A percentile compares a stretch with the other conserved stretches of the same genome.
phyloP scores from a whole-genome alignment of 2,888 invertebrate genomes.

The Drosophila austrosaltans region DNA sequence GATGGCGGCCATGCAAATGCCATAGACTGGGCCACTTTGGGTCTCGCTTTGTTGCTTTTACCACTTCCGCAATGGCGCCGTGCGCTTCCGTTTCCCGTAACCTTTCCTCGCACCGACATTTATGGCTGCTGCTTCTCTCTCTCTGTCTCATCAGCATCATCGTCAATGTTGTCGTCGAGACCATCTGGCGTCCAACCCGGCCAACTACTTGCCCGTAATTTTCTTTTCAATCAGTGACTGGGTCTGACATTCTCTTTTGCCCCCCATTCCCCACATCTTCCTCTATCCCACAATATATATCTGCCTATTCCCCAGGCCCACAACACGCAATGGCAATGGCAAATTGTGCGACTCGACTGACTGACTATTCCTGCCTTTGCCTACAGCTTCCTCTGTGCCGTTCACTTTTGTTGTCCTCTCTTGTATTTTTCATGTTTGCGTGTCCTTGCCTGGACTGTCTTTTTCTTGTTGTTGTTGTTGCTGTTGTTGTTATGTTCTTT shows the following conservation, averaged over 20 bases:
- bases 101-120: constrained; percentile 10
- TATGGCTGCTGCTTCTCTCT: not conserved
- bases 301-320: not conserved
- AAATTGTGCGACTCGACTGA: constrained; percentile 57
- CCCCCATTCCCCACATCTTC: not conserved
- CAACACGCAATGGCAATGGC: constrained; percentile 47
- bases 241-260: constrained; percentile 23
- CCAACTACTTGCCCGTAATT: constrained; percentile 67
- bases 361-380: constrained; percentile 17
- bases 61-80: constrained; percentile 72
- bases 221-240: constrained; percentile 72
- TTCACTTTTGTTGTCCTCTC: not conserved
- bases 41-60: constrained; percentile 48
- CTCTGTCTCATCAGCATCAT: constrained; percentile 48
- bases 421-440: constrained; percentile 45
- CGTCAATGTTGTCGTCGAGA: constrained; percentile 30
- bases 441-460: constrained; percentile 52
- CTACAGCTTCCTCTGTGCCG: not conserved
- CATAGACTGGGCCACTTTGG: constrained; percentile 39
- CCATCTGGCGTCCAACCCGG: constrained; percentile 39
- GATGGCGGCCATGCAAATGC: constrained; percentile 58
- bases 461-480: constrained; percentile 24
- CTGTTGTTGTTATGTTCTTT: no score
- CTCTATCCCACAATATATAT: constrained; percentile 12
- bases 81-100: constrained; percentile 55